phyloP scores from a whole-genome alignment of 2,113 vertebrate species.

The Sialia sialis region DNA sequence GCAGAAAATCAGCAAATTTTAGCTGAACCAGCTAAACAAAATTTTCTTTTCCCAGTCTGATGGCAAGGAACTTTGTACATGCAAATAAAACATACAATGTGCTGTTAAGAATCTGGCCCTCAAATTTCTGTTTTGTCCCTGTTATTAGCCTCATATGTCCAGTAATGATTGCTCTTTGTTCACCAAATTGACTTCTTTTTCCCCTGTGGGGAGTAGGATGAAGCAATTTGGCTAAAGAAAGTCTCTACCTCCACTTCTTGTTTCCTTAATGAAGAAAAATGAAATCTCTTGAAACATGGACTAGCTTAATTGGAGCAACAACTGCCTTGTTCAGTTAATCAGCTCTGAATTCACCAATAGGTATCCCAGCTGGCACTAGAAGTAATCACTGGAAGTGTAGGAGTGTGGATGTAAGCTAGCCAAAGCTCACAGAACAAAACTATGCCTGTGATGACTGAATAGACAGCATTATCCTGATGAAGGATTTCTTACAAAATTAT shows the following conservation, averaged over 20 bases:
- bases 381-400: conserved; percentile 27
- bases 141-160: conserved; percentile 25
- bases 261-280: conserved; percentile 39
- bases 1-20: not conserved
- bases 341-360: conserved; percentile 41
- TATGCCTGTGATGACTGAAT: conserved; percentile 1
- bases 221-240: conserved; percentile 1
- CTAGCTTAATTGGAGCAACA: conserved; percentile 45
- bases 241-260: conserved; percentile 5
- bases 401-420: conserved; percentile 2
- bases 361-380: conserved; percentile 51
- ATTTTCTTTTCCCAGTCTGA: not conserved
- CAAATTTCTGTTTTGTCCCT: not conserved
- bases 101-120: not conserved
- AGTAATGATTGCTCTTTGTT: not conserved
- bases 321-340: conserved; percentile 47
- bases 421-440: conserved; percentile 25
- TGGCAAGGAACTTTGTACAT: not conserved
- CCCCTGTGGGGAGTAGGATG: not conserved
- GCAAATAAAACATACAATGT: not conserved
- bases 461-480: conserved; percentile 6
- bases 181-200: conserved; percentile 6
- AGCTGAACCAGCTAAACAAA: not conserved
- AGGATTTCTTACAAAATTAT: conserved; percentile 22
- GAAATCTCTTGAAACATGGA: conserved; percentile 19